A percentile compares a stretch with the other conserved stretches of the same genome.
phyloP scores from a whole-genome alignment of 2,888 invertebrate species.

The Stenotaenia linearis region DNA sequence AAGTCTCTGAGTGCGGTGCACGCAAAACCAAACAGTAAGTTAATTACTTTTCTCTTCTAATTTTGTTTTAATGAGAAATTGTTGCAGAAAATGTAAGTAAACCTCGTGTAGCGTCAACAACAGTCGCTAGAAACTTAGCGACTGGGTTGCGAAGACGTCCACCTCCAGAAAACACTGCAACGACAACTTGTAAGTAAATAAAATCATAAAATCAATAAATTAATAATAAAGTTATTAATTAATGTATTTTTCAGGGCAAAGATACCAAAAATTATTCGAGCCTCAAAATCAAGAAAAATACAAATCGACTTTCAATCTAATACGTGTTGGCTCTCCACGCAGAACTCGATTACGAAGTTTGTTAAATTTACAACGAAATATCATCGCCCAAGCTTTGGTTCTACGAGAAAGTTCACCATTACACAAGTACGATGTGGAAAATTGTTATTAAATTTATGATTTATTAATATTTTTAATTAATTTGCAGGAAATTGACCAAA shows the following conservation, averaged over 20 bases:
- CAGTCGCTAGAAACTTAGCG: not conserved
- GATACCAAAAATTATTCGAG: not conserved
- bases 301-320: not conserved
- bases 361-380: not conserved
- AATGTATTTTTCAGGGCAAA: not conserved
- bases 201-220: not conserved
- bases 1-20: not conserved
- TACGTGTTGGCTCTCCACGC: not conserved
- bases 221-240: not conserved
- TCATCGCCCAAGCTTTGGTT: not conserved
- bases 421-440: not conserved
- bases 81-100: not conserved
- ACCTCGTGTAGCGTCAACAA: not conserved
- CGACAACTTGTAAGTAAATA: not conserved
- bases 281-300: not conserved
- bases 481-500: not conserved
- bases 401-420: not conserved
- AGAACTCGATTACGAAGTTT: not conserved
- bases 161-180: not conserved
- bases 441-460: not conserved
- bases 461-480: no score
- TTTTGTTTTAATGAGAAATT: not conserved
- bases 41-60: not conserved
- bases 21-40: not conserved
- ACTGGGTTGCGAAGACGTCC: not conserved